A percentile compares a stretch with the other conserved stretches of the same genome.
These are phyloP conservation scores for Calypte anna DNA, from an alignment of 2,113 vertebrate genomes.

Conservation along the genomic window DNA sequence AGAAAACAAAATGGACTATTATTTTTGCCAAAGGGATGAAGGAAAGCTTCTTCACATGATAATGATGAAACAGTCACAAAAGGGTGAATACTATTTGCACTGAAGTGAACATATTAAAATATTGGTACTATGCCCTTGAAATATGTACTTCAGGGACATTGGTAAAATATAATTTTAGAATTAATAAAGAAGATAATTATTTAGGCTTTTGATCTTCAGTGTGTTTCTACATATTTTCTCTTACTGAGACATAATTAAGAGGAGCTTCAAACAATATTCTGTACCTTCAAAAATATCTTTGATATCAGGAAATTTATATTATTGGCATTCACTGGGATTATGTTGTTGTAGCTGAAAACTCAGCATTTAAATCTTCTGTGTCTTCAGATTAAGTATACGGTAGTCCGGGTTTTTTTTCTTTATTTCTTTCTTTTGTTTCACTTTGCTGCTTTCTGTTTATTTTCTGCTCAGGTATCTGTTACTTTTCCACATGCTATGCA, in stretches of 20 bases:
- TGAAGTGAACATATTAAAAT: not conserved
- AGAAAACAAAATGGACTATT: not conserved
- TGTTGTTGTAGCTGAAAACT: not conserved
- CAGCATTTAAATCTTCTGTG: not conserved
- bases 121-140: not conserved
- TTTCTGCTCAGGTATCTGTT: not conserved
- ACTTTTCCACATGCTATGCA: not conserved
- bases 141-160: not conserved
- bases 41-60: not conserved
- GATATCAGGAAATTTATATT: not conserved
- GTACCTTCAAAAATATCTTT: not conserved
- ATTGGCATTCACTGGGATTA: not conserved
- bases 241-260: not conserved
- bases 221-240: not conserved
- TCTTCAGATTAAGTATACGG: not conserved
- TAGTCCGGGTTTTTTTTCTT: not conserved
- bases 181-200: not conserved
- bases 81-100: not conserved
- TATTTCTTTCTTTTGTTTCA: not conserved
- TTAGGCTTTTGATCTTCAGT: not conserved
- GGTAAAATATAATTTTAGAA: not conserved
- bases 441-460: not conserved
- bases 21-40: not conserved
- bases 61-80: not conserved
- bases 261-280: not conserved